phyloP scores from a whole-genome alignment of 1,140 invertebrate species.

The Apis dorsata region DNA sequence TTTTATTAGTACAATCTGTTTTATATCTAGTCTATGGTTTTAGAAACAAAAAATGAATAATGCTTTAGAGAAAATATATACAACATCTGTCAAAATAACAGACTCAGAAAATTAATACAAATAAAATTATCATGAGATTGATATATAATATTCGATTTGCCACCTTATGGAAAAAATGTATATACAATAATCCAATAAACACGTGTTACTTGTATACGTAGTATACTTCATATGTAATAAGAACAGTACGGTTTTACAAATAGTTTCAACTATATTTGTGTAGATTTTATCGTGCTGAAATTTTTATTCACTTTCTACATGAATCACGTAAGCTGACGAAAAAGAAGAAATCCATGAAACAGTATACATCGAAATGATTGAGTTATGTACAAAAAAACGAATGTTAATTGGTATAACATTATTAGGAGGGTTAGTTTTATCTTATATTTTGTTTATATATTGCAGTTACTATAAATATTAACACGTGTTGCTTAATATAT shows the following conservation, averaged over 20 bases:
- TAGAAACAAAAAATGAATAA: no score
- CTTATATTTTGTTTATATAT: neutral
- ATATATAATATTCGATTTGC: neutral
- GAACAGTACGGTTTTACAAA: neutral
- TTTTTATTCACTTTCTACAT: neutral
- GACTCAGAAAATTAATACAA: no score
- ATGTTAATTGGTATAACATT: constrained; percentile 84
- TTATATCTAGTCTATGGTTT: no score
- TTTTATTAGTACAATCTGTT: no score
- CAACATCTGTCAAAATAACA: no score
- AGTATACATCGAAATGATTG: constrained; percentile 81
- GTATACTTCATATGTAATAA: no score
- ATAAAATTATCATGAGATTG: no score
- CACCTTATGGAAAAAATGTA: neutral
- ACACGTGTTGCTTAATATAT: neutral
- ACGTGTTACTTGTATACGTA: constrained; percentile 1
- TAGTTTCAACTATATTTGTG: neutral
- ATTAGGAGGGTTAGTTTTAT: constrained; percentile 82
- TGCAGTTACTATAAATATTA: neutral
- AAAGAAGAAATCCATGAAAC: constrained; percentile 14
- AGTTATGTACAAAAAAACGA: constrained; percentile 85
- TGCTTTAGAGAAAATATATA: no score
- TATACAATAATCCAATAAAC: neutral
- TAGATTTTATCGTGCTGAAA: no score
- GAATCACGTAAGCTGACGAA: constrained; percentile 32